Evolutionary conservation across 2,888 invertebrate genomes (phyloP).

Genomic region (Podabrus alpinus): DNA sequence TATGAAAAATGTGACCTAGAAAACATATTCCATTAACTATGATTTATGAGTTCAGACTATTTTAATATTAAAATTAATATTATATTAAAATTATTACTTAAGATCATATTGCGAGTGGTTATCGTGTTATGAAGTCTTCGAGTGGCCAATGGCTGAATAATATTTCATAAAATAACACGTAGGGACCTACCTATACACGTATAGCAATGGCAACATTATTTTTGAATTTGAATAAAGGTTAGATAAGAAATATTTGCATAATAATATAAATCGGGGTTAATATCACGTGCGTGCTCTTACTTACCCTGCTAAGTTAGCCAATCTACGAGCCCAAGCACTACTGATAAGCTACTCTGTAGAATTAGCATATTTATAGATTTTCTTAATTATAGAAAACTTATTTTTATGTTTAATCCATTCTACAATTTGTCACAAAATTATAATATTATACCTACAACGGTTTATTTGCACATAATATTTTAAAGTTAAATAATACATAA

Average conservation of each 20-base stretch:
- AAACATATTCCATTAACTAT: not conserved
- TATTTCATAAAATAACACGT: slow-evolving; percentile 53
- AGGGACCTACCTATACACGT: slow-evolving; percentile 15
- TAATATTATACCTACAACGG: not conserved
- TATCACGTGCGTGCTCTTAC: slow-evolving; percentile 54
- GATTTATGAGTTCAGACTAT: not conserved
- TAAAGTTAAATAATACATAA: not conserved
- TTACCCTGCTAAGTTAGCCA: slow-evolving; percentile 45
- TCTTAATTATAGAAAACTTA: slow-evolving; percentile 13
- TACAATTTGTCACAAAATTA: not conserved
- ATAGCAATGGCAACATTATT: slow-evolving; percentile 55
- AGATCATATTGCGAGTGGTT: slow-evolving; percentile 32
- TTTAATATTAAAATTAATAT: not conserved
- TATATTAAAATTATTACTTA: not conserved
- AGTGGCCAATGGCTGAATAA: slow-evolving; percentile 49
- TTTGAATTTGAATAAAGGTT: slow-evolving; percentile 55
- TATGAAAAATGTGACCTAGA: not conserved
- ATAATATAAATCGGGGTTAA: slow-evolving; percentile 59
- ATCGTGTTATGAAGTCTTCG: slow-evolving; percentile 51
- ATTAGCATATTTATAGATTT: slow-evolving; percentile 47
- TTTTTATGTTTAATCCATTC: slow-evolving; percentile 4
- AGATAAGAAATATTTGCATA: slow-evolving; percentile 56
- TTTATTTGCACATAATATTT: not conserved
- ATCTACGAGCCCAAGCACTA: slow-evolving; percentile 48
- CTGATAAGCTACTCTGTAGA: slow-evolving; percentile 50